These are phyloP conservation scores for Hucho hucho DNA, from an alignment of 2,113 vertebrate species.

Conservation along the genomic window DNA sequence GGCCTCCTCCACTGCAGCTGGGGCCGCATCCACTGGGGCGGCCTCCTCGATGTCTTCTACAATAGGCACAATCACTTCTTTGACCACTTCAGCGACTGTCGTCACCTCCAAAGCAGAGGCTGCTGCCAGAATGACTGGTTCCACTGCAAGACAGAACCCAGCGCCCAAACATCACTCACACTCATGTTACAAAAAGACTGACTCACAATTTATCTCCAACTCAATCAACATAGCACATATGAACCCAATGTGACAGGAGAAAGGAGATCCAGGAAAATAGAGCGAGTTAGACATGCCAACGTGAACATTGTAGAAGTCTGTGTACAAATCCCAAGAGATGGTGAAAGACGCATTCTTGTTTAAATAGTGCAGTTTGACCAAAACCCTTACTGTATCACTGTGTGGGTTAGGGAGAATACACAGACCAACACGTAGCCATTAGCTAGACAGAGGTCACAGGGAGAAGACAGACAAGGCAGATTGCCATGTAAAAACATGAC, in stretches of 20 bases:
- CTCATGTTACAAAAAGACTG: constrained; percentile 10
- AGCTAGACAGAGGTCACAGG: too few relatives aligned
- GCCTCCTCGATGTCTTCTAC: constrained; percentile 11
- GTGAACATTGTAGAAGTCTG: neutral
- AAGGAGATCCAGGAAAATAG: neutral
- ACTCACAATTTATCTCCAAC: neutral
- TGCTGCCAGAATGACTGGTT: constrained; percentile 53
- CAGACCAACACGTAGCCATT: neutral
- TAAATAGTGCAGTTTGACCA: neutral
- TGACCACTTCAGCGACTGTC: constrained; percentile 26
- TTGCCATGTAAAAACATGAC: too few relatives aligned
- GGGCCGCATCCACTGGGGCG: neutral
- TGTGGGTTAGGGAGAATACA: neutral
- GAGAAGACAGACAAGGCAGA: too few relatives aligned
- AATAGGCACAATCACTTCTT: neutral
- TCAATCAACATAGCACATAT: neutral
- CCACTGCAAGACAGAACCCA: constrained; percentile 73
- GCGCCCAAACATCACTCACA: constrained; percentile 59
- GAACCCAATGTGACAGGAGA: too few relatives aligned
- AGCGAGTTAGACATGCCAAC: neutral
- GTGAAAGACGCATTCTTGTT: neutral
- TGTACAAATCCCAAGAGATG: neutral
- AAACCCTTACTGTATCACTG: neutral
- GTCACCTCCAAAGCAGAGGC: constrained; percentile 42
- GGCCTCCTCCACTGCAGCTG: neutral